A percentile compares a stretch with the other conserved stretches of the same genome.
phyloP scores from a whole-genome alignment of 2,797 vertebrate species.

The Decapterus maruadsi region DNA sequence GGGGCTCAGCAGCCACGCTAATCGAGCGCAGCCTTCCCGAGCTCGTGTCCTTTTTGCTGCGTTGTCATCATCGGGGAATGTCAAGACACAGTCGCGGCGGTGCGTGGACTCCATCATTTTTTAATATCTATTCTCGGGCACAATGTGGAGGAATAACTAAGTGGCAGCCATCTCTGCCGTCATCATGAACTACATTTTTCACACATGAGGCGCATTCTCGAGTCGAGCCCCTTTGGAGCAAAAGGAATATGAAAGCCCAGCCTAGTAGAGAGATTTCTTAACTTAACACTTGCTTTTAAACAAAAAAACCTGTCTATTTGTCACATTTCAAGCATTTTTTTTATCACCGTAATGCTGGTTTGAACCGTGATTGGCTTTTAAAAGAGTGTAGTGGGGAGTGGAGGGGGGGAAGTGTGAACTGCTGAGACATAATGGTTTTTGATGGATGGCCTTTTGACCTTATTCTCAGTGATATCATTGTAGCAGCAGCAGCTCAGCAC shows the following conservation, averaged over 20 bases:
- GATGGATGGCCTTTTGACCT: conserved; percentile 71
- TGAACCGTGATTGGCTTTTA: conserved; percentile 31
- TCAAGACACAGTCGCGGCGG: conserved; percentile 21
- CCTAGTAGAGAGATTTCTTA: conserved; percentile 20
- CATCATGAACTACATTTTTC: conserved; percentile 22
- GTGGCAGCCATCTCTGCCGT: background rate
- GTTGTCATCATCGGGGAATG: conserved; percentile 22
- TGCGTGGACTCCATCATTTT: conserved; percentile 54
- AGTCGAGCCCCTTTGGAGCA: background rate
- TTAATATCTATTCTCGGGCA: conserved; percentile 37
- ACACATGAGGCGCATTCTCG: background rate
- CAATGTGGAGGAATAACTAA: conserved; percentile 11
- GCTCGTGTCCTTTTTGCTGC: conserved; percentile 14
- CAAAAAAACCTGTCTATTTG: conserved; percentile 35
- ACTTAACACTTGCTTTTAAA: conserved; percentile 22
- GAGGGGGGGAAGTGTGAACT: conserved; percentile 2
- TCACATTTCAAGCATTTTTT: conserved; percentile 13
- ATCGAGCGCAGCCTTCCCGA: conserved; percentile 15
- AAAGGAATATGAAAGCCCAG: conserved; percentile 3
- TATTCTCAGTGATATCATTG: conserved; percentile 45
- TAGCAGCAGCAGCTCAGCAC: conserved; percentile 16
- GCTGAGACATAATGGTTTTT: conserved; percentile 53
- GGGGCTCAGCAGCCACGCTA: conserved; percentile 30
- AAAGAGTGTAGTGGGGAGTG: conserved; percentile 2
- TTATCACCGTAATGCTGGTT: conserved; percentile 31